A percentile compares a stretch with the other conserved stretches of the same genome.
phyloP scores from a whole-genome alignment of 2,888 invertebrate genomes.

The Brachypalpus laphriformis region DNA sequence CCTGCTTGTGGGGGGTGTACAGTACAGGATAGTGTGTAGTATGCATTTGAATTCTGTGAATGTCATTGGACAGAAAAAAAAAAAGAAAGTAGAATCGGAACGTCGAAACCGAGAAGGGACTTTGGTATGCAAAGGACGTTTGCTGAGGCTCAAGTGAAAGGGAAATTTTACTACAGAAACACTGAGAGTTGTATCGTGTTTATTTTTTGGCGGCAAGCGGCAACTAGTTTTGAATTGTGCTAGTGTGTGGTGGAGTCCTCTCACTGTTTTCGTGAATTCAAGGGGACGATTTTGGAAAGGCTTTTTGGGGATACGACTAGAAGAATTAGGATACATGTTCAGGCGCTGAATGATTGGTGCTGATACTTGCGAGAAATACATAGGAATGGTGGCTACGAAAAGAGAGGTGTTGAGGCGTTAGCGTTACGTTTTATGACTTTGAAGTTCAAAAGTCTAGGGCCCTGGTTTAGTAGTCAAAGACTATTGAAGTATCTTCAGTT shows the following conservation, averaged over 20 bases:
- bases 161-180: conserved; percentile 63
- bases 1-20: conserved; percentile 37
- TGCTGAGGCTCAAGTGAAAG: conserved; percentile 74
- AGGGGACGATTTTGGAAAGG: too few species aligned
- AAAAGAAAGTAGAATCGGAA: conserved; percentile 10
- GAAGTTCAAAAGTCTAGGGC: too few species aligned
- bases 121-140: conserved; percentile 81
- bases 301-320: too few species aligned
- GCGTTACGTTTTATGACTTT: too few species aligned
- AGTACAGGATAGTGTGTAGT: conserved; percentile 30
- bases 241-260: neutral
- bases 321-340: too few species aligned
- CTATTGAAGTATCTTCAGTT: too few species aligned
- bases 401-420: too few species aligned
- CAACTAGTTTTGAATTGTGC: conserved; percentile 34
- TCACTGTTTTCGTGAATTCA: too few species aligned
- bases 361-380: too few species aligned
- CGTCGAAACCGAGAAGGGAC: conserved; percentile 35
- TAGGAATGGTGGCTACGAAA: too few species aligned
- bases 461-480: too few species aligned
- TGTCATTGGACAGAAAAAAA: conserved; percentile 62
- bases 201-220: conserved; percentile 35
- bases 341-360: too few species aligned
- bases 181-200: conserved; percentile 37
- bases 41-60: conserved; percentile 69